phyloP scores from a whole-genome alignment of 2,888 invertebrate species.

The Argyresthia albistria region DNA sequence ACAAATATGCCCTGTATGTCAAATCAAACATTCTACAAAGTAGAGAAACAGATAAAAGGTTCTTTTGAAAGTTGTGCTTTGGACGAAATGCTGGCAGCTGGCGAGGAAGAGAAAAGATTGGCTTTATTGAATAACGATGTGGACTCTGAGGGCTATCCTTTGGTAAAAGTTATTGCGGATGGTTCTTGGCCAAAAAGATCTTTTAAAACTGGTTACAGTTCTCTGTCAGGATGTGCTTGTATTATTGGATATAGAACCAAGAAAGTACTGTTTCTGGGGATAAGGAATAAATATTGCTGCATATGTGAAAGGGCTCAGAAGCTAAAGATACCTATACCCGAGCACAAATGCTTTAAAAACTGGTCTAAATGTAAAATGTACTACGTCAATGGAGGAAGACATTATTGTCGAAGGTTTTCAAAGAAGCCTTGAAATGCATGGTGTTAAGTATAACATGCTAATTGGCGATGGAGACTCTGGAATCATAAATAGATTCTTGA shows the following conservation, averaged over 20 bases:
- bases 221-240: conserved; percentile 1
- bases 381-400: no score
- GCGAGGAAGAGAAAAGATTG: conserved; percentile 7
- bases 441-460: no score
- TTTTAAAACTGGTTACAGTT: conserved; percentile 1
- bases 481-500: no score
- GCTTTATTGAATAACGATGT: conserved; percentile 3
- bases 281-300: no score
- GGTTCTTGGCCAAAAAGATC: conserved; percentile 7
- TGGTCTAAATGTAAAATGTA: no score
- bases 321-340: no score
- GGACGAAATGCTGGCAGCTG: conserved; percentile 5
- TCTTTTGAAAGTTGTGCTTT: conserved; percentile 5
- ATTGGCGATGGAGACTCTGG: no score
- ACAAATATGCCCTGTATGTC: conserved; percentile 8
- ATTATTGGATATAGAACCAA: conserved; percentile 6
- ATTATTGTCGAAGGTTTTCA: no score
- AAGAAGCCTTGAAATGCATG: no score
- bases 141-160: background rate
- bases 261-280: background rate
- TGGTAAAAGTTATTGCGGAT: conserved; percentile 3
- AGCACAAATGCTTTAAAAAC: no score
- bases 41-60: background rate
- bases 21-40: conserved; percentile 1
- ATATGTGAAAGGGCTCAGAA: no score